Conservation (phyloP, 2,113 vertebrate genomes). For the Spea bombifrons region DNA sequence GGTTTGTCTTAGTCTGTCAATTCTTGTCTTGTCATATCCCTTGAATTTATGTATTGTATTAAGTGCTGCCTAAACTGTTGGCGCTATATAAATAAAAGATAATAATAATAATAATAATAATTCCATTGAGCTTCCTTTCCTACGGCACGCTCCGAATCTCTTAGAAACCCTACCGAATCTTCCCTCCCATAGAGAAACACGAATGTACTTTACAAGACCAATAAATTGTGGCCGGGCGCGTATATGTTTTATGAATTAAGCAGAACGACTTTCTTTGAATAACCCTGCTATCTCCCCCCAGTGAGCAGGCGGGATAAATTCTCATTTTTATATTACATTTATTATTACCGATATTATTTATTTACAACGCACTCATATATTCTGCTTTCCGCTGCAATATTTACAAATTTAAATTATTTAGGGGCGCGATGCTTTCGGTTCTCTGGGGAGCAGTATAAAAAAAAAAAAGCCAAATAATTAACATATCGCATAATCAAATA, state of each 20-base stretch:
- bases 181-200: background rate
- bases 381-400: constrained; percentile 30
- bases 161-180: no score
- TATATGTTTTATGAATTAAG: constrained; percentile 26
- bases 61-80: no score
- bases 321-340: constrained; percentile 28
- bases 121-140: no score
- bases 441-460: constrained; percentile 12
- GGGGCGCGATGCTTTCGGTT: background rate
- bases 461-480: constrained; percentile 32
- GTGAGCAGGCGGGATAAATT: constrained; percentile 24
- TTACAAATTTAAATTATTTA: constrained; percentile 41
- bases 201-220: background rate
- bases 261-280: constrained; percentile 3
- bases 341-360: constrained; percentile 46
- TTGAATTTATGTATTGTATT: no score
- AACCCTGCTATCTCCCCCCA: background rate
- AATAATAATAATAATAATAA: no score
- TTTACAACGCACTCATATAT: constrained; percentile 41
- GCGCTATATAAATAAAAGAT: no score
- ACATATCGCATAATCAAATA: constrained; percentile 29
- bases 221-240: constrained; percentile 5
- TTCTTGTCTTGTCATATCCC: no score
- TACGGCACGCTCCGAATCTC: no score
- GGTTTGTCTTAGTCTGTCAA: no score